These are phyloP conservation scores for Callopanchax toddi DNA, from an alignment of 2,113 vertebrate species.

Conservation along the genomic window DNA sequence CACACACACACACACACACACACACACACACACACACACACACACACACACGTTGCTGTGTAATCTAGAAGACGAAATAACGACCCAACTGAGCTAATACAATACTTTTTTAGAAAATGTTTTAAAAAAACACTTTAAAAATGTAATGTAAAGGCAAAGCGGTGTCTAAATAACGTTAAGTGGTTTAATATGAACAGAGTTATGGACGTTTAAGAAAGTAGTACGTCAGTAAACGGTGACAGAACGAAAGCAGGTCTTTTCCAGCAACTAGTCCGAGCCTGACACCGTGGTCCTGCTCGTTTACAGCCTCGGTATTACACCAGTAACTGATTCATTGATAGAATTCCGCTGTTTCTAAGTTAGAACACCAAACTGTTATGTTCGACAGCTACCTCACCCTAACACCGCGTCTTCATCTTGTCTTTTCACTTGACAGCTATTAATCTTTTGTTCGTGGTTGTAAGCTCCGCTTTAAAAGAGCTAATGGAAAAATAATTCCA, in stretches of 20 bases:
- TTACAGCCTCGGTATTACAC: constrained; percentile 28
- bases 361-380: constrained; percentile 58
- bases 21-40: too few relatives aligned
- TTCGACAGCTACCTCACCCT: constrained; percentile 14
- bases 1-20: too few relatives aligned
- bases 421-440: constrained; percentile 1
- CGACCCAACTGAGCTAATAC: too few relatives aligned
- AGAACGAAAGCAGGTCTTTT: constrained; percentile 23
- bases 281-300: constrained; percentile 22
- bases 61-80: too few relatives aligned
- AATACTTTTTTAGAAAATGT: too few relatives aligned
- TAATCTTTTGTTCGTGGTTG: neutral
- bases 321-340: constrained; percentile 22
- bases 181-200: too few relatives aligned
- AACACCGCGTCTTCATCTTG: too few relatives aligned
- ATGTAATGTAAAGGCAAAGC: too few relatives aligned
- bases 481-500: constrained; percentile 2
- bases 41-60: too few relatives aligned
- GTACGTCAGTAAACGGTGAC: neutral
- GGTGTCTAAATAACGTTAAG: too few relatives aligned
- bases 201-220: neutral
- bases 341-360: constrained; percentile 19
- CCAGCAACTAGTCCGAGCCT: constrained; percentile 51
- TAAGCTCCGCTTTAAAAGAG: neutral
- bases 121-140: too few relatives aligned